Base-by-base conservation (phyloP, 2,888 invertebrate genomes). In the Nephrotoma appendiculata region DNA sequence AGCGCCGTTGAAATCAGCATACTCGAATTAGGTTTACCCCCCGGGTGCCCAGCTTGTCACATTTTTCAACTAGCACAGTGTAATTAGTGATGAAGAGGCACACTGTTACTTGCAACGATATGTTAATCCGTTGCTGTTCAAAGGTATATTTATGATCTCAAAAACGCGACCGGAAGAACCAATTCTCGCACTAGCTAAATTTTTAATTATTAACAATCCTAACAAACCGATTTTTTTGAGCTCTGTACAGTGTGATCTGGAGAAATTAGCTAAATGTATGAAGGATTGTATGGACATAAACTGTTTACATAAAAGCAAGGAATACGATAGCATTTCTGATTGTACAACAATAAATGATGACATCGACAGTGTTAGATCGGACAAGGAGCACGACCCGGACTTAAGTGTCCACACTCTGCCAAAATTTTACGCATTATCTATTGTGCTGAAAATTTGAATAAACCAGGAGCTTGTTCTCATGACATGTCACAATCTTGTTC, bases 101-200 rank as follows among this genome's bases (percentile, higher is more conserved):
- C 92, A 93, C 43, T 95, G 95, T 89, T 97, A 95, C 90, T 93
- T 97, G 85, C 94, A 94, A 89, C 92, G 94, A 89, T 91, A 93
- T 86, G 92, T 97, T 7, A 95, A 95, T 87, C 93, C 94, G 0
- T 93, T 94, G 0, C 91, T 97, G 83, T 88, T 93, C 42, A 92
- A 94, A 43, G 95, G 93, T 2, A 90, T 95, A 86, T 93, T 94
- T 0, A 93, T 95, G 89, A 92, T 96, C 42, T 95, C 95, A 89
- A 91, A 94, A 91, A 93, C 93, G 89, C 95, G 95, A 88, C 97
- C 97, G 0, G 92, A 93, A 0, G 96, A 97, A 90, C 97, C 97
- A 0, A 91, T 97, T 57, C 90, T 95, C 43, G 96, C 95, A 95
- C 91, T 97, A 83, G 96, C 96, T 1, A 95, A 96, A 88, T 95